Percentiles rank a stretch among this genome's conserved stretches.
Conservation (phyloP, 2,797 vertebrate species). For the Sandelia bainsii region DNA sequence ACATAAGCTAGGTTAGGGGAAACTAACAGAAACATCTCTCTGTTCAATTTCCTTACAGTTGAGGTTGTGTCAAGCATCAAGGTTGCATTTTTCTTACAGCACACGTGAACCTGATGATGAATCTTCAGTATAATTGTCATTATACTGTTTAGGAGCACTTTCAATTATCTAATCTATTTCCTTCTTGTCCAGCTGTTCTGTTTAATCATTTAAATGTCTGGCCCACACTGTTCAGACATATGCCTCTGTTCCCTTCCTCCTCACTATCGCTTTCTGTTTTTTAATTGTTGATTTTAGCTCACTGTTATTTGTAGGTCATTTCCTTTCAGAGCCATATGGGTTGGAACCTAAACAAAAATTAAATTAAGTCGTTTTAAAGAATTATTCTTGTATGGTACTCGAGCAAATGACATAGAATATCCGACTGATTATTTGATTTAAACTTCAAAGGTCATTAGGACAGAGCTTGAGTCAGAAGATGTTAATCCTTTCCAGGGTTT, state of each 20-base stretch:
- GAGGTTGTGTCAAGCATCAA: too few species aligned
- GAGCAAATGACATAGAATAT: constrained; percentile 1
- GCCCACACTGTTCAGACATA: too few species aligned
- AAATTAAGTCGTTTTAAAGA: not conserved
- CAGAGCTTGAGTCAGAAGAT: not conserved
- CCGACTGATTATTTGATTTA: not conserved
- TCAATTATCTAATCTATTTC: not conserved
- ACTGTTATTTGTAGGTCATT: not conserved
- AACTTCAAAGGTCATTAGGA: not conserved
- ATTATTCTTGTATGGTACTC: constrained; percentile 1
- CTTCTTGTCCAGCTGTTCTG: too few species aligned
- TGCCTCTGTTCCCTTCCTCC: not conserved
- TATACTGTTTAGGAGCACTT: not conserved
- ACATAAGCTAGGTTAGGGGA: too few species aligned
- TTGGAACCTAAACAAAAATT: not conserved
- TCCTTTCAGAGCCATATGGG: constrained; percentile 1
- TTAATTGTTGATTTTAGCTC: too few species aligned
- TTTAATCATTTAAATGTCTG: not conserved
- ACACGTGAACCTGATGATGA: not conserved
- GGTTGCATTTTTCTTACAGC: too few species aligned
- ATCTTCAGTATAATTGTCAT: not conserved
- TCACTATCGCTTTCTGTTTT: not conserved
- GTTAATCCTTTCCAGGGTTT: not conserved
- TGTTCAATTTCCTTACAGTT: too few species aligned
- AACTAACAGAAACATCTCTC: too few species aligned